Evolutionary conservation across 2,113 vertebrate species (phyloP).

Genomic region (Oceanites oceanicus): DNA sequence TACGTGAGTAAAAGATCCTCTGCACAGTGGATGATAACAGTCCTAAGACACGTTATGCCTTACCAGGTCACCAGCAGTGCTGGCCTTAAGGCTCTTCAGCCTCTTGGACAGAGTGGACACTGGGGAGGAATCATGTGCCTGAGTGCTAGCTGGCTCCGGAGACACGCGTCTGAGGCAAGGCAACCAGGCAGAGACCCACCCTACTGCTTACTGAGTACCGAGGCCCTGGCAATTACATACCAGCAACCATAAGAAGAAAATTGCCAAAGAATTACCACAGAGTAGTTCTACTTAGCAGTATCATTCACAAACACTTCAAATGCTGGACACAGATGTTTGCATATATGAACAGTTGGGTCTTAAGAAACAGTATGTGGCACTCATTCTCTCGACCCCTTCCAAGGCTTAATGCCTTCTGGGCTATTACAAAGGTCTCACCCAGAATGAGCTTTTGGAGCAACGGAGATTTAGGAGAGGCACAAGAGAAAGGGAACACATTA

Average conservation of each 20-base stretch:
- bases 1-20: not conserved
- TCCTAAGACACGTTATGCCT: not conserved
- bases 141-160: not conserved
- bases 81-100: not conserved
- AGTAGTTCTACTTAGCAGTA: not conserved
- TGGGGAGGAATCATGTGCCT: accelerated
- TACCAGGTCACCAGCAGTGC: not conserved
- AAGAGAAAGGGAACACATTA: not conserved
- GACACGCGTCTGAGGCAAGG: accelerated
- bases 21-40: not conserved
- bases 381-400: not conserved
- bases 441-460: not conserved
- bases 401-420: not conserved
- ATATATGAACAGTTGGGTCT: not conserved
- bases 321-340: not conserved
- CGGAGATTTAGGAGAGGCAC: not conserved
- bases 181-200: not conserved
- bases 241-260: not conserved
- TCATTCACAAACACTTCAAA: not conserved
- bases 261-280: not conserved
- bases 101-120: not conserved
- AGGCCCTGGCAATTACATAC: not conserved
- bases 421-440: not conserved
- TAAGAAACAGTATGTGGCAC: not conserved
- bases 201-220: accelerated